Percentiles rank a stretch among this genome's conserved stretches.
Evolutionary conservation across 2,797 vertebrate genomes (phyloP).

Genomic region (Enoplosus armatus): DNA sequence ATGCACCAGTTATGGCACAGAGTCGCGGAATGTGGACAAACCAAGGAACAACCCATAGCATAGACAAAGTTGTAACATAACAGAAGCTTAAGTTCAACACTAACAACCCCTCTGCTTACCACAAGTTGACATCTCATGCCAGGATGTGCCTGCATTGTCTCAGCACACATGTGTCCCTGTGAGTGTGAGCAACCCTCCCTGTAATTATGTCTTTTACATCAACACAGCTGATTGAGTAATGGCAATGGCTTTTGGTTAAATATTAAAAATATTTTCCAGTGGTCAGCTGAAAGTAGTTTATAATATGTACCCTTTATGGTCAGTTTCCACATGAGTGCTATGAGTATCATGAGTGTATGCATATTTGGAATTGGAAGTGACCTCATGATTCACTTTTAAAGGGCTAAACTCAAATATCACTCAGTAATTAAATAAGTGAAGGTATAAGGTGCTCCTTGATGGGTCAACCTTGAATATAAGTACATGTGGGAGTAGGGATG

Average conservation of each 20-base stretch:
- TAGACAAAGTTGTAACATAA: constrained; percentile 32
- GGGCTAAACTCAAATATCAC: too few species aligned
- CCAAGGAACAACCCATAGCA: constrained; percentile 13
- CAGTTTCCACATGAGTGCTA: constrained; percentile 6
- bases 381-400: too few species aligned
- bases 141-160: constrained; percentile 30
- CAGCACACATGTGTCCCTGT: background rate
- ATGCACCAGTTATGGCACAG: constrained; percentile 25
- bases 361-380: constrained; percentile 16
- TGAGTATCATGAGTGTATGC: background rate
- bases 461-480: background rate
- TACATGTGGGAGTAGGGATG: constrained; percentile 1
- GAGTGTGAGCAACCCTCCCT: background rate
- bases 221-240: constrained; percentile 9
- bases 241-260: constrained; percentile 8
- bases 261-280: constrained; percentile 2
- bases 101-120: constrained; percentile 52
- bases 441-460: background rate
- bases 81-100: constrained; percentile 43
- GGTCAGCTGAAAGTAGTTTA: constrained; percentile 20
- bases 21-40: constrained; percentile 47
- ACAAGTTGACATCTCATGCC: constrained; percentile 46
- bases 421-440: constrained; percentile 12
- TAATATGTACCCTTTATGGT: constrained; percentile 20
- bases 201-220: constrained; percentile 7